Conservation (phyloP, 2,797 vertebrate genomes). For the Sebastes kiyomatsui region DNA sequence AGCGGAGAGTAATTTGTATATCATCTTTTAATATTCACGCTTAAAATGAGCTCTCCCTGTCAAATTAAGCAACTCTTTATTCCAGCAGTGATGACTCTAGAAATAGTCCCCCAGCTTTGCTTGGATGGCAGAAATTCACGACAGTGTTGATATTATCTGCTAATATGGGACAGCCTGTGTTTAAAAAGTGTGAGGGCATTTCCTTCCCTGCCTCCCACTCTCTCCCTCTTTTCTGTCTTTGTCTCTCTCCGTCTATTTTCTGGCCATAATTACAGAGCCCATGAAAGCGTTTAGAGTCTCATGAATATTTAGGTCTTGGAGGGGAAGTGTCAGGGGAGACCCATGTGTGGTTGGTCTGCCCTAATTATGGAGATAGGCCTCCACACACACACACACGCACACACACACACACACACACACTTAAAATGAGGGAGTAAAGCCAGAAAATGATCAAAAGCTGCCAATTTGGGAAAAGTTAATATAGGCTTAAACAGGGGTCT, state of each 20-base stretch:
- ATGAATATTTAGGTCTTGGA: conserved; percentile 79
- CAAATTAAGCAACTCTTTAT: background rate
- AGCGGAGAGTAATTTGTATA: background rate
- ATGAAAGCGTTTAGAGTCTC: conserved; percentile 75
- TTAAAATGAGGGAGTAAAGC: conserved; percentile 19
- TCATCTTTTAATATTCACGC: background rate
- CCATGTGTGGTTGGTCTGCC: conserved; percentile 70
- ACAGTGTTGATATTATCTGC: conserved; percentile 9
- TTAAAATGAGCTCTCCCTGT: background rate
- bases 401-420: conserved; percentile 3
- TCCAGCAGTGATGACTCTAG: background rate
- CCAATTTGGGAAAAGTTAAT: conserved; percentile 56
- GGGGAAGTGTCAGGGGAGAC: conserved; percentile 74
- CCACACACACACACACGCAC: background rate
- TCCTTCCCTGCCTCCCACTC: conserved; percentile 21
- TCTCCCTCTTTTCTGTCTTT: conserved; percentile 43
- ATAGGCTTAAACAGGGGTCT: conserved; percentile 31
- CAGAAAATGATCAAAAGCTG: conserved; percentile 59
- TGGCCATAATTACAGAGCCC: conserved; percentile 70
- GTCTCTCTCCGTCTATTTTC: conserved; percentile 59
- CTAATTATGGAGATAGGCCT: conserved; percentile 74
- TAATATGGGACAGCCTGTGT: conserved; percentile 15
- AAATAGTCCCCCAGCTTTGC: background rate
- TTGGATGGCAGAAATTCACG: background rate
- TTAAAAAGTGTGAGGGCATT: conserved; percentile 30